These are phyloP conservation scores for Pseudorhiza aurosa DNA, from an alignment of 30 jellyfish, hydroid and myxozoan genomes.

Conservation along the genomic window DNA sequence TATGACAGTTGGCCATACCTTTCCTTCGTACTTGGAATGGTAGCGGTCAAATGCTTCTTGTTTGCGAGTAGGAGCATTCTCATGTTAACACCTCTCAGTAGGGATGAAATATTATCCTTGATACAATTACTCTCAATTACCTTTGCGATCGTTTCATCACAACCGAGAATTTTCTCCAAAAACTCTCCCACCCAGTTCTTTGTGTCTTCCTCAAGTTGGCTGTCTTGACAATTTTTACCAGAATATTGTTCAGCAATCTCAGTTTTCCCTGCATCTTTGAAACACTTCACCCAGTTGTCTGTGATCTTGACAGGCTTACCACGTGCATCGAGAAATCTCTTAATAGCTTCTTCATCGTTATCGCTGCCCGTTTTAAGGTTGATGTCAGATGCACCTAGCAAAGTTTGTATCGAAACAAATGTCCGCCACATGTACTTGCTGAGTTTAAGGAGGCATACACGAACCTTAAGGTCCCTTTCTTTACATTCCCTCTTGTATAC, in stretches of 20 bases:
- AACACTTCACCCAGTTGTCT: not conserved
- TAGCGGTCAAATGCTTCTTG: too few species aligned
- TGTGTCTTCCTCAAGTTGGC: not conserved
- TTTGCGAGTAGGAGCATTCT: too few species aligned
- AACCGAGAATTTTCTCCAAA: not conserved
- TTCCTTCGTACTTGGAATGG: too few species aligned
- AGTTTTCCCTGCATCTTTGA: not conserved
- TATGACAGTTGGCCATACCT: too few species aligned
- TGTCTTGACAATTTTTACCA: not conserved
- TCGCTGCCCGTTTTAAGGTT: not conserved
- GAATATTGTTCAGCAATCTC: not conserved
- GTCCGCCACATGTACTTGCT: slow-evolving; percentile 46
- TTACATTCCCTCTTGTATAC: slow-evolving; percentile 1
- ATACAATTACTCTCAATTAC: too few species aligned
- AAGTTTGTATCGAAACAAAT: not conserved
- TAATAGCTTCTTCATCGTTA: not conserved
- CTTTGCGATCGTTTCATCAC: too few species aligned
- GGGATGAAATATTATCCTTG: too few species aligned
- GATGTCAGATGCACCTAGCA: not conserved
- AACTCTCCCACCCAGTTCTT: not conserved
- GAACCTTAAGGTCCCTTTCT: not conserved
- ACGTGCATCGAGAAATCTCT: not conserved
- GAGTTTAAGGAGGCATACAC: slow-evolving; percentile 11
- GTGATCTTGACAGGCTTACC: not conserved
- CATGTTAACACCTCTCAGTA: too few species aligned